Base-by-base conservation (phyloP, 2,888 invertebrate species). In the Eutolmus rufibarbis region DNA sequence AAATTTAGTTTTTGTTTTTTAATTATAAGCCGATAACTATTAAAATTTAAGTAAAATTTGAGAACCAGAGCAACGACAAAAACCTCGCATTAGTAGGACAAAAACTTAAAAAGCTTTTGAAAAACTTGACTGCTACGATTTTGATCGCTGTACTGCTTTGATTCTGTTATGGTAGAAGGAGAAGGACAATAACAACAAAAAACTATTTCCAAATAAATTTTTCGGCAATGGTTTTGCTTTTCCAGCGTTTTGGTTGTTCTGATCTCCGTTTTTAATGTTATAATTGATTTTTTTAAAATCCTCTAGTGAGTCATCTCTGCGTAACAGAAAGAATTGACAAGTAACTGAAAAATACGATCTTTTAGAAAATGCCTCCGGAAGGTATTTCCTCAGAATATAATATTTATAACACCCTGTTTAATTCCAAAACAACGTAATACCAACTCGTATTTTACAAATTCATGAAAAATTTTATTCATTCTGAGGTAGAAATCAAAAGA, bases 401-500 rank as follows among this genome's bases (percentile, higher is more conserved):
- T 82, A 66, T 66, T 37, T 84, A 66, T 84, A 84, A 84, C 82
- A 84, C 82, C 82, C 82, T 84, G 82, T 84, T 84, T 84, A 66
- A 56, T 66, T 84, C 82, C 82, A 84, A 84, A 56, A 43, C 46
- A 84, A 57, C 19, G 57, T 84, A 31, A 28, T 66, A 66, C 23
- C 66, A 66, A 8, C 23, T 66, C 28, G 66, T 66, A 66, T 66
- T 84, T 34, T 37, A 66, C 66, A 23, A 66, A 34, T 84, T 23
- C 9, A 82, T 56, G n/a, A 19, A 84, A 37, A 28, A 7, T 40
- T 37, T 40, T 19, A 66, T 12, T 23, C 16, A 7, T 46, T 46
- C 40, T 23, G 23, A 79, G 43, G 46, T 79, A 79, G 5, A 79
- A 40, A 43, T 46, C 16, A 79, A 79, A 9, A 40, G 7, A 40